Evolutionary conservation across 2,888 invertebrate species (phyloP), one percentile per base, ranked within the genome.

Genomic region (Limnephilus rhombicus): DNA sequence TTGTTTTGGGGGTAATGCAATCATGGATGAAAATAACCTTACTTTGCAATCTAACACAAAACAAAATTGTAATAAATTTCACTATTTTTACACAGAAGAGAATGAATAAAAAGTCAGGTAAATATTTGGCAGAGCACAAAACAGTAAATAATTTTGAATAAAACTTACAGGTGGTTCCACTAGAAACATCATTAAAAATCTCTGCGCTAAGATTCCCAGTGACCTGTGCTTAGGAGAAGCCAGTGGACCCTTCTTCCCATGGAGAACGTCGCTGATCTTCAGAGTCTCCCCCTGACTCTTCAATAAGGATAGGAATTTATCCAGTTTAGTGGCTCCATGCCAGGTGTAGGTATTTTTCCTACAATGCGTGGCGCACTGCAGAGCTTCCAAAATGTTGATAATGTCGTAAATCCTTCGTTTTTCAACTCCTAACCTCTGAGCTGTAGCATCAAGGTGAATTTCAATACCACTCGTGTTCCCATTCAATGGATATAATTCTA

Each of bases 391-490:
- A 91, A 98, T 97, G 95, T 97, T 98, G 91, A 98, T 97, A 94
- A 98, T 97, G 94, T 98, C 98, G 95, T 98, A 98, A 95, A 98
- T 97, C 94, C 98, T 95, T 80, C 98, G 95, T 94, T 97, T 97
- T 94, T 97, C 97, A 12, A 97, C 97, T 87, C 97, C 96, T 93
- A 97, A 94, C 94, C 96, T 95, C 94, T 96, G 96, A 87, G 97
- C 97, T 91, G 97, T 97, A 94, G 96, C 96, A 94, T 97, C 97
- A 94, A 97, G 94, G 94, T 97, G 97, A 94, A 97, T 97, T 95
- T 96, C 96, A 92, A 95, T 95, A 86, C 96, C 95, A 13, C 96
- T 95, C 13, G 94, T 93, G 94, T 95, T 95, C 41, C 96, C 95
- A 94, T 96, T 94, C 89, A 97, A 95, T 82, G 97, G 97, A 94